Base-by-base conservation (phyloP, 2,888 invertebrate genomes). In the Linnaemya vulpina region DNA sequence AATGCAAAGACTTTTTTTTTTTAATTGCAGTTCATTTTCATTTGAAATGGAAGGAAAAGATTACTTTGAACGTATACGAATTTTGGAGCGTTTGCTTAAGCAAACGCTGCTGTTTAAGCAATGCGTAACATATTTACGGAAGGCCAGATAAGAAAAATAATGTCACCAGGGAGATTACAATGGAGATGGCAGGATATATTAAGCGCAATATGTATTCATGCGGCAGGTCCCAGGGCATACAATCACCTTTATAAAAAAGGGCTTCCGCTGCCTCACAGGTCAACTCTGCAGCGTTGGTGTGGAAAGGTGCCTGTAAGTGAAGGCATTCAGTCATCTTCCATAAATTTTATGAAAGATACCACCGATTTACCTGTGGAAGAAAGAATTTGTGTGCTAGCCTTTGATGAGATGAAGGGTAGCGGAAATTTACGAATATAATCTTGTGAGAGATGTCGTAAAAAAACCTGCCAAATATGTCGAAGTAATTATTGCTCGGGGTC, bases 381-480 rank as follows among this genome's bases (percentile, higher is more conserved):
- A 30, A 79, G 75, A 17, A 15, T 79, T 22, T 79, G 75, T 49
- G 40, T 40, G 10, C 11, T 40, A 11, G 10, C 40, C 3, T 40
- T 40, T 11, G 40, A 40, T 3, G 40, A 79, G 40, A 75, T 84
- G 75, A 75, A 79, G 30, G 30, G 25, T 84, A 22, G 49, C 7
- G 17, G 79, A 84, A 20, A 63, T 73, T 1, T 30, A 30, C 5
- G 30, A 30, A 5, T 30, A 30, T 30, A 5, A 30, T 30, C 30
- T 5, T 30, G 30, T 30, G 30, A 30, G 30, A 30, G 30, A 30
- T 30, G 30, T 30, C 3, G 30, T 30, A 30, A 30, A 30, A 30
- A 30, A 30, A 30, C 30, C 30, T 30, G 30, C 30, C 30, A 30
- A 30, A 30, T 30, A 30, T 30, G 30, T 30, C 3, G 3, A 30